Conservation (phyloP, 1,140 invertebrate species). For the Drosophila sproati region DNA sequence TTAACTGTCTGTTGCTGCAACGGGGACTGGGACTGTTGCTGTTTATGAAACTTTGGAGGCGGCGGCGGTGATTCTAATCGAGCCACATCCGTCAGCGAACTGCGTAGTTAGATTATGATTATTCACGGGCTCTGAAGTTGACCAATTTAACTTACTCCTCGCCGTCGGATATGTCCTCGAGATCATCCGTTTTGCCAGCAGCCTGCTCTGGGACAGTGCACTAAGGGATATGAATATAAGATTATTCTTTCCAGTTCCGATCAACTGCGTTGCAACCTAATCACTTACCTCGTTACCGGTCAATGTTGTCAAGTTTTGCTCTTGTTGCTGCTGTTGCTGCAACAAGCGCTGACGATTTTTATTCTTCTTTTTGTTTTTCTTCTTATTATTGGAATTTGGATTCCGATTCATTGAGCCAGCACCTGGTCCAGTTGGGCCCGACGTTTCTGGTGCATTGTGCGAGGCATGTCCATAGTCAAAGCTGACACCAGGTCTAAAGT, state of each 20-base stretch:
- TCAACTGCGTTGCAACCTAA: background rate
- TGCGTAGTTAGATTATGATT: slow-evolving; percentile 6
- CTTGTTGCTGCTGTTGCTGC: slow-evolving; percentile 24
- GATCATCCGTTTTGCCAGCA: slow-evolving; percentile 44
- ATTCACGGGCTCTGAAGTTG: background rate
- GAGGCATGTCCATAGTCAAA: slow-evolving; percentile 87
- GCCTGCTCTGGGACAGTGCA: background rate
- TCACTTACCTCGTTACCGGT: slow-evolving; percentile 18
- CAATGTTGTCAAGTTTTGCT: background rate
- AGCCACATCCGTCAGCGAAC: slow-evolving; percentile 28
- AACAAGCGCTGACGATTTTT: slow-evolving; percentile 17
- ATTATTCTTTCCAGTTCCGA: background rate
- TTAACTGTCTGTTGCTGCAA: slow-evolving; percentile 1
- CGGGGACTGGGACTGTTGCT: background rate
- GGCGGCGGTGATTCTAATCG: slow-evolving; percentile 42
- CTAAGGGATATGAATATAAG: slow-evolving; percentile 5
- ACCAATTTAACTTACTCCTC: slow-evolving; percentile 70
- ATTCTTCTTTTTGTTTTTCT: slow-evolving; percentile 56
- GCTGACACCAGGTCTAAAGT: slow-evolving; percentile 85
- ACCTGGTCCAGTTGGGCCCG: slow-evolving; percentile 4
- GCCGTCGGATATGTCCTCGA: slow-evolving; percentile 78
- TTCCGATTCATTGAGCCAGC: slow-evolving; percentile 19
- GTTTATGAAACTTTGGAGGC: slow-evolving; percentile 36
- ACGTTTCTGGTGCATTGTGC: background rate
- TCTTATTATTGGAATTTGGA: slow-evolving; percentile 32